A percentile compares a stretch with the other conserved stretches of the same genome.
Conservation (phyloP, 2,113 vertebrate species). For the Gavia stellata region DNA sequence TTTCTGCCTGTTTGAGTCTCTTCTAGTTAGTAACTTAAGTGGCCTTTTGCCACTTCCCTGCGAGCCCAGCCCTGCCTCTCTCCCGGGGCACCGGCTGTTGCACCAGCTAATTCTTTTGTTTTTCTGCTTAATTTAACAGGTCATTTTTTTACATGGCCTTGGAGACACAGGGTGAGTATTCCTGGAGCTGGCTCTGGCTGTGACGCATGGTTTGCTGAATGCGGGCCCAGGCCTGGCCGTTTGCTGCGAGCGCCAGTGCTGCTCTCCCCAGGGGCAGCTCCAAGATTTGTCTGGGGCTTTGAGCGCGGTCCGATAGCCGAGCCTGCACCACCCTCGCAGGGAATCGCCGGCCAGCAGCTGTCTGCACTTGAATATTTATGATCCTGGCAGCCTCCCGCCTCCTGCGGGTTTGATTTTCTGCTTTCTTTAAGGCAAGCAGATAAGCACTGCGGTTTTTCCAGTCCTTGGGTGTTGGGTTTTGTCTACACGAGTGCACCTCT, state of each 20-base stretch:
- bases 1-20: background rate
- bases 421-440: background rate
- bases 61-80: background rate
- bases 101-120: background rate
- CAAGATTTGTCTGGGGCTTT: background rate
- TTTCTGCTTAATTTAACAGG: slow-evolving; percentile 71
- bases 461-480: background rate
- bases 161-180: slow-evolving; percentile 93
- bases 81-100: background rate
- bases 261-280: background rate
- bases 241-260: background rate
- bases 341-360: background rate
- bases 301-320: background rate
- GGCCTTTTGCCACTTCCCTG: background rate
- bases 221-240: rapidly evolving
- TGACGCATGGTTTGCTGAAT: rapidly evolving
- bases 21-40: background rate
- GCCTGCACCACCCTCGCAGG: background rate
- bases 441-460: background rate
- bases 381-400: background rate
- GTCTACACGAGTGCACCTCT: background rate
- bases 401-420: background rate
- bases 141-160: slow-evolving; percentile 97
- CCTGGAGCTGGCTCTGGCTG: background rate
- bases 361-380: background rate